Evolutionary conservation across 2,888 invertebrate genomes (phyloP).

Genomic region (Scelioninae gen. 1): DNA sequence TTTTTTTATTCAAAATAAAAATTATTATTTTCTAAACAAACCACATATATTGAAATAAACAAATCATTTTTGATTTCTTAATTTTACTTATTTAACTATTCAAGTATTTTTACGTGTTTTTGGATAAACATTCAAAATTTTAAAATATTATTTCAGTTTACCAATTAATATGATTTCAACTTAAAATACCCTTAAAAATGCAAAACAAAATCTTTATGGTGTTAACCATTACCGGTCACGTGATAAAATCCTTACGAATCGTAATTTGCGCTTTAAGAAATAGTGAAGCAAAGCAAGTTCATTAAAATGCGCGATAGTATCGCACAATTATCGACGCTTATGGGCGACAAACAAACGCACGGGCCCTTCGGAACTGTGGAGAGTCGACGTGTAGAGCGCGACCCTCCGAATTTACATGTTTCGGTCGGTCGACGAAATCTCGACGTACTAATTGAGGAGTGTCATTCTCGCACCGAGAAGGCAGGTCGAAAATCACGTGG

Average conservation of each 20-base stretch:
- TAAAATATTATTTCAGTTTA: too few species aligned
- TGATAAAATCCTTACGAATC: not conserved
- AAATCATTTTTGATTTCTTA: too few species aligned
- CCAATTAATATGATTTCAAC: too few species aligned
- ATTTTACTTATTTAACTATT: too few species aligned
- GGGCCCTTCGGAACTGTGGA: slow-evolving; percentile 22
- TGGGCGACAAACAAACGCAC: slow-evolving; percentile 28
- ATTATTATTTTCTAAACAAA: too few species aligned
- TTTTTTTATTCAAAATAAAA: too few species aligned
- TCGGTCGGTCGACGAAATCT: slow-evolving; percentile 44
- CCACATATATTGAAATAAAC: too few species aligned
- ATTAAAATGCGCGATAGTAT: slow-evolving; percentile 42
- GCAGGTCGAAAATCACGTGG: slow-evolving; percentile 53
- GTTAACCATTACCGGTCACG: not conserved
- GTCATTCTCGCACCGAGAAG: slow-evolving; percentile 26
- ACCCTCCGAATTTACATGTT: slow-evolving; percentile 47
- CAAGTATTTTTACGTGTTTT: too few species aligned
- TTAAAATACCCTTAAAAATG: too few species aligned
- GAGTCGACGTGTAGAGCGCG: not conserved
- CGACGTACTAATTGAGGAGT: slow-evolving; percentile 56
- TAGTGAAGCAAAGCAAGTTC: not conserved
- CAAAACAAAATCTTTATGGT: too few species aligned
- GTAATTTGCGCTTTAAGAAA: not conserved
- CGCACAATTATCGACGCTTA: slow-evolving; percentile 44
- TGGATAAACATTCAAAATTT: too few species aligned